phyloP scores from a whole-genome alignment of 2,888 invertebrate species.

The Pegoplata infirma region DNA sequence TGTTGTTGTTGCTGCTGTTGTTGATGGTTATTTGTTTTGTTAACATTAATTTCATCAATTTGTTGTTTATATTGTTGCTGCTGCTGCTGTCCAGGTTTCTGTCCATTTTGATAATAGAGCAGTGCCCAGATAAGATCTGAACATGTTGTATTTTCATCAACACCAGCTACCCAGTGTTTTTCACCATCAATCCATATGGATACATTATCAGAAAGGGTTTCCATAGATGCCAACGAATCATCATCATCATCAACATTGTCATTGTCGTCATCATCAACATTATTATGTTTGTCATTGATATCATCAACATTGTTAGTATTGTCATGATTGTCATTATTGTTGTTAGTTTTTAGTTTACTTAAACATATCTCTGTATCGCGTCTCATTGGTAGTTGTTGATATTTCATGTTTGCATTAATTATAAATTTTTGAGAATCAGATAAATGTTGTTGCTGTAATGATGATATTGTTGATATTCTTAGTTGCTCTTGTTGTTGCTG shows the following conservation, averaged over 20 bases:
- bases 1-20: constrained; percentile 25
- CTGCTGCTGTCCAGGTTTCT: constrained; percentile 40
- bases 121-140: constrained; percentile 87
- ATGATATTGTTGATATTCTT: too few relatives aligned
- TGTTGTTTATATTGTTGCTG: constrained; percentile 11
- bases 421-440: constrained; percentile 20
- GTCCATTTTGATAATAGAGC: constrained; percentile 79
- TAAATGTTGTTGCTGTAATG: background rate
- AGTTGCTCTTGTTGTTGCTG: constrained; percentile 10
- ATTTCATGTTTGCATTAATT: constrained; percentile 28
- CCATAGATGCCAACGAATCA: constrained; percentile 70
- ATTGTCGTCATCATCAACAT: constrained; percentile 40
- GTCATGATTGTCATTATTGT: constrained; percentile 18
- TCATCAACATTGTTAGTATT: background rate
- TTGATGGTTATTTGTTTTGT: constrained; percentile 38
- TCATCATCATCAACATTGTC: constrained; percentile 63
- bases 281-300: constrained; percentile 26
- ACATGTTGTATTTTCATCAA: constrained; percentile 87
- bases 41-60: constrained; percentile 26
- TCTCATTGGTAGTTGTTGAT: constrained; percentile 23
- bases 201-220: constrained; percentile 80
- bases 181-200: constrained; percentile 88
- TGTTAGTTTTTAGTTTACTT: background rate
- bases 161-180: constrained; percentile 89
- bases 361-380: background rate